Evolutionary conservation across 2,888 invertebrate genomes (phyloP), one percentile per base, ranked within the genome.

Genomic region (Mimumesa dahlbomi): DNA sequence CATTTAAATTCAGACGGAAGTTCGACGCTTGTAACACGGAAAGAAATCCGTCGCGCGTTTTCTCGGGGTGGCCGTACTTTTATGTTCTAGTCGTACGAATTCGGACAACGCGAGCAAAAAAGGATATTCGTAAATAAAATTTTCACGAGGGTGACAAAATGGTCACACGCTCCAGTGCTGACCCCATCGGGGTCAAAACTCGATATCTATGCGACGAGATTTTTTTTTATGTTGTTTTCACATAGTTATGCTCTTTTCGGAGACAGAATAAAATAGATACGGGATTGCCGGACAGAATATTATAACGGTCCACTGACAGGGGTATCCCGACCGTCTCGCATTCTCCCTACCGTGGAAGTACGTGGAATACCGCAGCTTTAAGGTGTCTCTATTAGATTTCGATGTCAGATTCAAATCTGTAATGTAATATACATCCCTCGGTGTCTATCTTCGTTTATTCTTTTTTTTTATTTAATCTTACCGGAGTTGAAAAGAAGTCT

Each of bases 91-190:
- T 45, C 50, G 36, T 14, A 19, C 42, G 16, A 16, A n/a, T 64
- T 53, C 54, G 74, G 70, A 69, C 73, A 56, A 19, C 36, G 25
- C 34, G 50, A 50, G 57, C 19, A 31, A n/a, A n/a, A 62, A 65
- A 71, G 80, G 78, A 80, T 78, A 80, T 80, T 80, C 76, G 77
- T 80, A 85, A 85, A 87, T 87, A 85, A 87, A 85, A 85, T 85
- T 83, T 78, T 81, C 72, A 54, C 74, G 75, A 81, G 80, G 82
- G 85, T 81, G 84, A 86, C 84, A 85, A 85, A 88, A 88, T 86
- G 84, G 85, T 86, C 82, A 85, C 79, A 88, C 87, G 88, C 88
- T 88, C 81, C 84, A 88, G 68, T 87, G 88, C 86, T 88, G 87
- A 88, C 88, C 88, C 88, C 80, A 82, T 61, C 42, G 14, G 72